phyloP scores from a whole-genome alignment of 2,888 invertebrate genomes.

The Drosophila borealis region DNA sequence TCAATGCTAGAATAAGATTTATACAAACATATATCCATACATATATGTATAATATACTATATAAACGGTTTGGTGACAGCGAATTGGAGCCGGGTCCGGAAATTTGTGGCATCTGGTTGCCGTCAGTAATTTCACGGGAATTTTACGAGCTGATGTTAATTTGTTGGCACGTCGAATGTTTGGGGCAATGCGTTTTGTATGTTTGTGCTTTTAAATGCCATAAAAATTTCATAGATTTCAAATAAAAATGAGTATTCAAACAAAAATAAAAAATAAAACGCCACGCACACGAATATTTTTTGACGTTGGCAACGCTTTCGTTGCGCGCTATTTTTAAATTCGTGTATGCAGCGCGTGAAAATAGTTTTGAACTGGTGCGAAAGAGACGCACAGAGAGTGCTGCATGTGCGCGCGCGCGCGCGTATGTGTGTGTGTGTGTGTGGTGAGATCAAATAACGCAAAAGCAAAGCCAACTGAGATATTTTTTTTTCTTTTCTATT shows the following conservation, averaged over 20 bases:
- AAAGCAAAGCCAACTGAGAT: constrained; percentile 47
- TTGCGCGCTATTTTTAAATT: constrained; percentile 77
- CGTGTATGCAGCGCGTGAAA: constrained; percentile 41
- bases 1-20: constrained; percentile 45
- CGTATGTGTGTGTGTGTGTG: constrained; percentile 29
- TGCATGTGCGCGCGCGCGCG: constrained; percentile 1
- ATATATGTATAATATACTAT: constrained; percentile 6
- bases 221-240: constrained; percentile 30
- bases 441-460: constrained; percentile 73
- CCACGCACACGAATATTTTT: constrained; percentile 17
- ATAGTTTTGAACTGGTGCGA: constrained; percentile 56
- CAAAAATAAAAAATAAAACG: constrained; percentile 28
- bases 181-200: constrained; percentile 38
- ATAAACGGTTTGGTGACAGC: constrained; percentile 47
- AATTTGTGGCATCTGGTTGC: constrained; percentile 42
- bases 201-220: constrained; percentile 45
- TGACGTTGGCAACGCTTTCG: constrained; percentile 63
- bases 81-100: constrained; percentile 24
- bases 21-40: constrained; percentile 9
- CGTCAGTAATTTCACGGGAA: constrained; percentile 41
- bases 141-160: constrained; percentile 36
- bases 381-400: constrained; percentile 45
- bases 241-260: constrained; percentile 38
- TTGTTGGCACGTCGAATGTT: constrained; percentile 47
- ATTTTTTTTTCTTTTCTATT: constrained; percentile 11